Percentiles rank a stretch among this genome's conserved stretches.
These are phyloP conservation scores for Pithys albifrons DNA, from an alignment of 2,113 vertebrate species.

Conservation along the genomic window DNA sequence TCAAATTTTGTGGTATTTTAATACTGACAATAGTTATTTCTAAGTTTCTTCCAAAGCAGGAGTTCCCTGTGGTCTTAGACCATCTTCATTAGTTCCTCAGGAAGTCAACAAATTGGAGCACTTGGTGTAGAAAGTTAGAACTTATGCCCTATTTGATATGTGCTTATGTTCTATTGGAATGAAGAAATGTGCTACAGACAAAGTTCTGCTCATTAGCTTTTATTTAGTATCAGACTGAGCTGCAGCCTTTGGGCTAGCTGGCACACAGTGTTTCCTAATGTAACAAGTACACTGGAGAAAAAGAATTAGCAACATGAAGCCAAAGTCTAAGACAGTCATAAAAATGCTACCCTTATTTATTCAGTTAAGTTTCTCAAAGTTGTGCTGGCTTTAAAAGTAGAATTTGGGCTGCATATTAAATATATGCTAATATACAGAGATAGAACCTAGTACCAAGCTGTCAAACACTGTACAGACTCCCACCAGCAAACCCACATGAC, in stretches of 20 bases:
- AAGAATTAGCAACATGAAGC: neutral
- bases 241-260: slow-evolving; percentile 35
- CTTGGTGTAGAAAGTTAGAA: slow-evolving; percentile 23
- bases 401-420: neutral
- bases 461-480: neutral
- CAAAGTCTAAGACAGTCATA: slow-evolving; percentile 27
- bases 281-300: slow-evolving; percentile 31
- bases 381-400: slow-evolving; percentile 23
- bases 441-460: neutral
- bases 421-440: neutral
- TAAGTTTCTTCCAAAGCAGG: neutral
- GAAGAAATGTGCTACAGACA: neutral
- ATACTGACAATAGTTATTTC: neutral
- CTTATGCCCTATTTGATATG: neutral
- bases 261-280: slow-evolving; percentile 31
- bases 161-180: slow-evolving; percentile 7
- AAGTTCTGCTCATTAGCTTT: slow-evolving; percentile 32
- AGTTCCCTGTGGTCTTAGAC: neutral
- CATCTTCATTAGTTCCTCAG: neutral
- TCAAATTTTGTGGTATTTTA: neutral
- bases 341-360: slow-evolving; percentile 3
- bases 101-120: neutral
- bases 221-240: slow-evolving; percentile 29
- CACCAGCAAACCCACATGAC: neutral
- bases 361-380: neutral